Conservation (phyloP, 2,888 invertebrate genomes). For the Achlya flavicornis region DNA sequence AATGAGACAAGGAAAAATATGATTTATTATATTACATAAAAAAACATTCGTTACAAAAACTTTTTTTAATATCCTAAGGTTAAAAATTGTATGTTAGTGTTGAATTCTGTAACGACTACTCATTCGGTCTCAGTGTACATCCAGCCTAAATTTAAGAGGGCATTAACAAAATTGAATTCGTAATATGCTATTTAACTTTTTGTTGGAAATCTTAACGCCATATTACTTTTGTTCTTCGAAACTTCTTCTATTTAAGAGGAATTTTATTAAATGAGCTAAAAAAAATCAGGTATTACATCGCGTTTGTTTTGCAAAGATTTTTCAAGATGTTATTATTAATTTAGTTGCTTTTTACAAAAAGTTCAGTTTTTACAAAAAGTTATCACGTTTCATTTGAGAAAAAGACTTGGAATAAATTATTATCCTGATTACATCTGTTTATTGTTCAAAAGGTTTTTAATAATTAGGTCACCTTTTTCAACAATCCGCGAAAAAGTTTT, state of each 20-base stretch:
- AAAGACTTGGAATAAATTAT: constrained; percentile 13
- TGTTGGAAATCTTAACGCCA: constrained; percentile 56
- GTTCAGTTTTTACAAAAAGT: constrained; percentile 1
- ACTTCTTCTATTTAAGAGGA: constrained; percentile 68
- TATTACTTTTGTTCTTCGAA: constrained; percentile 68
- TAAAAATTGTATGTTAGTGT: not conserved
- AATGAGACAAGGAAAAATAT: too few relatives aligned
- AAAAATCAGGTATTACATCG: constrained; percentile 50
- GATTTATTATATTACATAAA: too few relatives aligned
- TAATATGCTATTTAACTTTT: constrained; percentile 79
- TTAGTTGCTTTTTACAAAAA: constrained; percentile 45
- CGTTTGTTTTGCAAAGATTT: constrained; percentile 48
- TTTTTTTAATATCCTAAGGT: too few relatives aligned
- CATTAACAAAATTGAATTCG: constrained; percentile 74
- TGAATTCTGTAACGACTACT: not conserved
- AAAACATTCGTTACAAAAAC: too few relatives aligned
- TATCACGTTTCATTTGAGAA: constrained; percentile 16
- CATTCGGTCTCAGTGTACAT: constrained; percentile 25
- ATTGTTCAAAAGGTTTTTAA: not conserved
- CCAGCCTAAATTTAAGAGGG: constrained; percentile 47
- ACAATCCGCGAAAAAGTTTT: not conserved
- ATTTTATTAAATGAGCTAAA: constrained; percentile 63
- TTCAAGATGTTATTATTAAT: constrained; percentile 58
- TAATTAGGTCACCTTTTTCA: not conserved
- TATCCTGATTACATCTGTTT: not conserved